Base-by-base conservation (phyloP, 1,140 invertebrate species). In the Drusus annulatus region DNA sequence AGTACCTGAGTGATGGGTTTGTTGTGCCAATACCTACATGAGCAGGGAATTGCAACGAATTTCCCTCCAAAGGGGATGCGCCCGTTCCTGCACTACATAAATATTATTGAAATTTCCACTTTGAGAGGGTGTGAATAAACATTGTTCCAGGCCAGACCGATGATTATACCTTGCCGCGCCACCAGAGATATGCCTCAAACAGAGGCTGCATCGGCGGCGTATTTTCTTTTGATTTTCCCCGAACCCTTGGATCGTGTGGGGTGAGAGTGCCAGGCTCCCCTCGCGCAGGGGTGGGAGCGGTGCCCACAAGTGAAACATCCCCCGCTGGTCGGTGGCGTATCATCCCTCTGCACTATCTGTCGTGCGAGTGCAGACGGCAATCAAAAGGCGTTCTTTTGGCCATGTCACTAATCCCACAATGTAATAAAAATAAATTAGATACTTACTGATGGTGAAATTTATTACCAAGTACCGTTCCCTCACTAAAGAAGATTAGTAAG, bases 161-260 rank as follows among this genome's bases (percentile, higher is more conserved):
- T 79, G 77, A 79, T 79, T 79, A 79, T 79, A 71, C 51, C 52
- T 73, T 50, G 31, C 77, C 63, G 77, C 76, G 68, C 51, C 65
- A 79, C 62, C 62, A 31, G 63, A 63, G 28, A 51, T 28, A 63
- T 63, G 75, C 75, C 19, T 74, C 54, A 60, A 75, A 58, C 54
- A 71, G 52, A 75, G 71, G 76, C 50, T 51, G 79, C 58, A 76
- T 79, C 56, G 28, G 65, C 73, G 76, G 80, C 68, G 79, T 83
- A 80, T 83, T 83, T 83, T 83, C 82, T 83, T 83, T 83, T 83
- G 82, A 83, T 83, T 83, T 83, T 83, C 82, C 62, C 78, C 78
- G 71, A 73, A 78, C 63, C 25, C 62, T 77, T 82, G 74, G 52
- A 45, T 45, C 36, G 10, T 45, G 36, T 45, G 36, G 36, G 79